These are phyloP conservation scores for Verasper variegatus DNA, from an alignment of 2,113 vertebrate species.

Conservation along the genomic window DNA sequence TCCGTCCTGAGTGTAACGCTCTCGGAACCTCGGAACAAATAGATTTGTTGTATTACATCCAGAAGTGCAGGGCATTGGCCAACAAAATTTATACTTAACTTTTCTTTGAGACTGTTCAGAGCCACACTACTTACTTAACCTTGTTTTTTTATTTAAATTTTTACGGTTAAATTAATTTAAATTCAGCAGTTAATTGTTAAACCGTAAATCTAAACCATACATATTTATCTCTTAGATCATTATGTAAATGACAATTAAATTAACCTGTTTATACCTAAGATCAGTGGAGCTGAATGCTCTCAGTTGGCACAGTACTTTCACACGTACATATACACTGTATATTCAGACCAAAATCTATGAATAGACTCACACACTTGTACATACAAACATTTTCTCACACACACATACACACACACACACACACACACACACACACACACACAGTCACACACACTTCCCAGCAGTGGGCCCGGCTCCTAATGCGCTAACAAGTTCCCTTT, in stretches of 20 bases:
- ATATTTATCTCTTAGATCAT: neutral
- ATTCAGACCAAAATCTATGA: neutral
- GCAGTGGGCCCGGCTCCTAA: conserved; percentile 85
- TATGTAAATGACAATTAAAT: neutral
- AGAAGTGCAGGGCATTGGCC: no score
- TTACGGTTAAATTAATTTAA: no score
- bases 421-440: neutral
- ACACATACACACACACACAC: no score
- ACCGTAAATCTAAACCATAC: neutral
- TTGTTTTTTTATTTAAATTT: no score
- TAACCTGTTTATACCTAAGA: neutral
- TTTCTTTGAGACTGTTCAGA: no score
- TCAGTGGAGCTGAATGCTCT: neutral
- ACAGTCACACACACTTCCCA: conserved; percentile 41
- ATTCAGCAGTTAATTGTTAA: no score
- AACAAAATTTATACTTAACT: no score
- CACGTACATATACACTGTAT: neutral
- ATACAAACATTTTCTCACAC: conserved; percentile 14
- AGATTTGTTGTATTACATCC: no score
- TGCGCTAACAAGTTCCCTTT: conserved; percentile 97
- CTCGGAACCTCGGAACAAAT: no score
- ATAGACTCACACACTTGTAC: conserved; percentile 12
- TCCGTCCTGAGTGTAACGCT: no score
- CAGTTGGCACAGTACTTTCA: neutral
- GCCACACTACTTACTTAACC: no score